These are phyloP conservation scores for Dasypolia templi DNA, from an alignment of 2,888 invertebrate genomes.

Conservation along the genomic window DNA sequence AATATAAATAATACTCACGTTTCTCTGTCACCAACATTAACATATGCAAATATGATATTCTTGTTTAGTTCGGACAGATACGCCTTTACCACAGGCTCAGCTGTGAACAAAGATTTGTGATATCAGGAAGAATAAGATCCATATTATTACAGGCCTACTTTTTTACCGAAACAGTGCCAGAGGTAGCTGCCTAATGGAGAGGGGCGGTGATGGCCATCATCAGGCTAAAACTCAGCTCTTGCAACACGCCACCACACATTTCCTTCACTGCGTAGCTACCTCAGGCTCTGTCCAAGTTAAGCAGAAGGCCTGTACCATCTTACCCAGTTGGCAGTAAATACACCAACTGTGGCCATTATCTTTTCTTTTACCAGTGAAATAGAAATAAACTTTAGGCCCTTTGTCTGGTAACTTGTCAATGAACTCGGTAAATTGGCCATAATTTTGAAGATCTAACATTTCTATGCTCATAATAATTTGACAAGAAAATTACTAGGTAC, in stretches of 20 bases:
- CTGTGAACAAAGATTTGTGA: conserved; percentile 84
- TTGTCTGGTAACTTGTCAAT: conserved; percentile 73
- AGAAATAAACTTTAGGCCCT: conserved; percentile 82
- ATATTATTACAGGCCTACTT: neutral
- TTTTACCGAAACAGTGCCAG: neutral
- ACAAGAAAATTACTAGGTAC: neutral
- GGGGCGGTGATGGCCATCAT: neutral
- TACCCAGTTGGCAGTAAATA: conserved; percentile 84
- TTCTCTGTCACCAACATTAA: conserved; percentile 94
- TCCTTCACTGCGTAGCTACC: neutral
- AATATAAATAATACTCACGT: conserved; percentile 91
- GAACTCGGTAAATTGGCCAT: conserved; percentile 77
- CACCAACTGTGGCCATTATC: conserved; percentile 96
- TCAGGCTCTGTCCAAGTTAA: neutral
- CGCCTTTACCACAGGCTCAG: conserved; percentile 94
- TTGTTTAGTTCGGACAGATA: conserved; percentile 91
- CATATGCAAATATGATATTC: conserved; percentile 93
- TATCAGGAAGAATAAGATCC: neutral
- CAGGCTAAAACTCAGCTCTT: neutral
- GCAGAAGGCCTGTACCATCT: neutral
- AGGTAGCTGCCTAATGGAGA: neutral
- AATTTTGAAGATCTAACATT: conserved; percentile 73
- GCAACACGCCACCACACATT: neutral
- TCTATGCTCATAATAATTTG: conserved; percentile 53
- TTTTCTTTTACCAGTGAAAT: conserved; percentile 85